Base-by-base conservation (phyloP, 53 echinoderm and acorn worm species). In the Mesocentrotus franciscanus region DNA sequence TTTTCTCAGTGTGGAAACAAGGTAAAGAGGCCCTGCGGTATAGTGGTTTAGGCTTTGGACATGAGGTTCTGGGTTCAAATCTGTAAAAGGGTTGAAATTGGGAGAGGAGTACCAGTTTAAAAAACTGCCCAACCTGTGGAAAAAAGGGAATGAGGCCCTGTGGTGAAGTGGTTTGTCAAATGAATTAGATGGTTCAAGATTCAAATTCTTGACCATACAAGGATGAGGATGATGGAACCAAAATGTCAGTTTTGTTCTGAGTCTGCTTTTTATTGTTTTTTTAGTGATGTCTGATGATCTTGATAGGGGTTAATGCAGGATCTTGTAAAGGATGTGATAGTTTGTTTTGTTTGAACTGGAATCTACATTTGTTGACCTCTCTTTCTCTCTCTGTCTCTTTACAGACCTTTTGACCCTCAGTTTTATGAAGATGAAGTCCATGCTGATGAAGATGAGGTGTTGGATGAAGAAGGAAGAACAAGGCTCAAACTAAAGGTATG, bases 391-490 rank as follows among this genome's bases (percentile, higher is more conserved):
- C 49, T 49, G 4, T 85, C 49, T 72, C 34, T 1, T 61, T 93
- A 14, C 93, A 98, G 99, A 62, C 99, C 99, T 16, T 99, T 99
- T 96, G 99, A 99, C 92, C 96, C 97, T 49, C 96, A 95, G 90
- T 98, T 96, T 79, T 99, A 98, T 93, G 99, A 99, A 81, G 99
- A 99, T 95, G 99, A 99, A 78, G 97, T 99, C 70, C 95, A 94
- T 87, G 95, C 95, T 66, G 99, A 99, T 74, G 99, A 99, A 72
- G 99, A 99, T 85, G 99, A 99, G 57, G 97, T 99, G 22, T 93
- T 99, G 57, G 99, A 99, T 96, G 99, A 99, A 68, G 99, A 99
- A 91, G 99, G 99, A 64, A 96, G 99, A 92, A 99, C 99, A 42
- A 97, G 99, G 90, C 95, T 99, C 76, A 99, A 99, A 89, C 94